Percentiles rank a stretch among this genome's conserved stretches.
Evolutionary conservation across 2,888 invertebrate species (phyloP).

Genomic region (Hypomecis atomaria): DNA sequence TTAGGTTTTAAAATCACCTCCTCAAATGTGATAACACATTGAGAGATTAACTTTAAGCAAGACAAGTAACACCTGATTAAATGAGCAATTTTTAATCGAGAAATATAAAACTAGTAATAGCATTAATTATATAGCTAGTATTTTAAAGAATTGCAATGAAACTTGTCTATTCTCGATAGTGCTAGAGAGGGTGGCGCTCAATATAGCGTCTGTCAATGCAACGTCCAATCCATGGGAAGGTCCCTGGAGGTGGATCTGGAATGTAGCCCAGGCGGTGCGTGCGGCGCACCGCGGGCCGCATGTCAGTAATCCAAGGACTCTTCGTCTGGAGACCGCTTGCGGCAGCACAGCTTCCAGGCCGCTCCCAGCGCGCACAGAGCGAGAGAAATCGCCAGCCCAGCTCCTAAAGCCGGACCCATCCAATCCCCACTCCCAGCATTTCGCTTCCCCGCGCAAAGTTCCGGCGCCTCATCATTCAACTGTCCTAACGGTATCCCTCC

Average conservation of each 20-base stretch:
- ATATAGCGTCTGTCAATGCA: constrained; percentile 82
- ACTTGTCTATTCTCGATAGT: constrained; percentile 15
- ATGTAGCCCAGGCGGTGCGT: constrained; percentile 76
- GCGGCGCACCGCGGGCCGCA: constrained; percentile 80
- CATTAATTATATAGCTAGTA: neutral
- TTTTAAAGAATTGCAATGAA: constrained; percentile 6
- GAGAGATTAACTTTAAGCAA: no score
- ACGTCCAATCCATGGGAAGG: constrained; percentile 78
- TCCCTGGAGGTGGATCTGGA: constrained; percentile 77
- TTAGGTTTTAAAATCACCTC: no score
- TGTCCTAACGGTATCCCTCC: constrained; percentile 76
- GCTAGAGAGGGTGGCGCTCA: constrained; percentile 63
- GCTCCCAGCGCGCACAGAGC: constrained; percentile 84
- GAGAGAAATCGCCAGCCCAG: constrained; percentile 83
- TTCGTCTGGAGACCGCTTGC: constrained; percentile 84
- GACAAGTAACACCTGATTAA: no score
- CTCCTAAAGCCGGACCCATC: constrained; percentile 87
- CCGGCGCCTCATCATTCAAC: constrained; percentile 90
- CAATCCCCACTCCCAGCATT: constrained; percentile 82
- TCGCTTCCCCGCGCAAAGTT: constrained; percentile 86
- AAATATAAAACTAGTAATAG: neutral
- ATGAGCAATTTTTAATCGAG: no score
- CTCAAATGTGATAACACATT: no score
- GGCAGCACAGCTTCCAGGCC: constrained; percentile 86
- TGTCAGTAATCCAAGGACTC: constrained; percentile 87